These are phyloP conservation scores for Hirtodrosophila trivittata DNA, from an alignment of 2,888 invertebrate genomes.

Conservation along the genomic window DNA sequence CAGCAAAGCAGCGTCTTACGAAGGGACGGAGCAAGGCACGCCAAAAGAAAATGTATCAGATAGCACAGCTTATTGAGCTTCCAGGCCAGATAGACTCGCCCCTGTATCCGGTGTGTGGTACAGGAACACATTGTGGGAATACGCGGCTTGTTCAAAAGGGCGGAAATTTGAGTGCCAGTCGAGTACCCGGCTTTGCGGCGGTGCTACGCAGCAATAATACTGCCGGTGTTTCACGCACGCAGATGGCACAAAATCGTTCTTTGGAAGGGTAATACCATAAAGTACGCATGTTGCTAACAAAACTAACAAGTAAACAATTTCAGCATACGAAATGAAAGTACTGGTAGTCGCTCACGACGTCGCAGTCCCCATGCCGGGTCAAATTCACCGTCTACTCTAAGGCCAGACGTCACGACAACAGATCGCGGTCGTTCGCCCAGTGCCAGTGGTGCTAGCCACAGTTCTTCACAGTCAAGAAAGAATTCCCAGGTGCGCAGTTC, in stretches of 20 bases:
- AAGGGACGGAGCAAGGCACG: constrained; percentile 96
- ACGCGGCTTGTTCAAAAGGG: constrained; percentile 83
- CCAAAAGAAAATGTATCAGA: constrained; percentile 98
- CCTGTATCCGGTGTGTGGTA: constrained; percentile 80
- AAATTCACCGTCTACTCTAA: constrained; percentile 81
- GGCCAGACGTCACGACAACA: constrained; percentile 40
- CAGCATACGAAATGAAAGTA: constrained; percentile 80
- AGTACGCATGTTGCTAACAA: background rate
- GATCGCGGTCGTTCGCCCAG: constrained; percentile 83
- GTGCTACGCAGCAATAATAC: constrained; percentile 85
- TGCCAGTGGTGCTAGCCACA: constrained; percentile 83
- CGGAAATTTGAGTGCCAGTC: constrained; percentile 84
- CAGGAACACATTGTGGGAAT: constrained; percentile 72
- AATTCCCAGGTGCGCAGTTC: constrained; percentile 78
- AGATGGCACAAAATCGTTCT: constrained; percentile 82
- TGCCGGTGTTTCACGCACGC: constrained; percentile 82
- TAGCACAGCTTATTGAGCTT: constrained; percentile 95
- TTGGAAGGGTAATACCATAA: constrained; percentile 78
- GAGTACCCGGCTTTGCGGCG: constrained; percentile 86
- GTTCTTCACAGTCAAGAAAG: constrained; percentile 80
- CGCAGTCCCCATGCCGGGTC: constrained; percentile 85
- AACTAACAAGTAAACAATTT: background rate
- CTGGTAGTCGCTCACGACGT: constrained; percentile 78
- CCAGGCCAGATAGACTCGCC: constrained; percentile 84
- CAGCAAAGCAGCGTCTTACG: constrained; percentile 94